phyloP scores from a whole-genome alignment of 2,888 invertebrate genomes.

The Anthrax anthrax region DNA sequence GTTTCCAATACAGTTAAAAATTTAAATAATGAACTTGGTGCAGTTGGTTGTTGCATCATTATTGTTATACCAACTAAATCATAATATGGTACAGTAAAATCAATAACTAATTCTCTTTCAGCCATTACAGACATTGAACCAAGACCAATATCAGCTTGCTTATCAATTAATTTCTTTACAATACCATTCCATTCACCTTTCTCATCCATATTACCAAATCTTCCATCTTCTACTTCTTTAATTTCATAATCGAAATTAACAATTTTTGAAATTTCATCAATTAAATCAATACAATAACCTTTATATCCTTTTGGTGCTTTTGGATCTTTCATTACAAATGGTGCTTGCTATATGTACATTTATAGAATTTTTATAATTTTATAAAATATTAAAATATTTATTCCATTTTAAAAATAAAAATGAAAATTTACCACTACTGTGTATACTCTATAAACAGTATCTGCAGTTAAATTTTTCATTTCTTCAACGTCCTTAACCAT shows the following conservation, averaged over 20 bases:
- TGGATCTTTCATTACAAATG: conserved; percentile 62
- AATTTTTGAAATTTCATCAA: conserved; percentile 70
- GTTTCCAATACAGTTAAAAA: conserved; percentile 92
- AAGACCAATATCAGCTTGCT: conserved; percentile 84
- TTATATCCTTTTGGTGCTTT: conserved; percentile 49
- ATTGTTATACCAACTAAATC: conserved; percentile 96
- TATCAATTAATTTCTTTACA: conserved; percentile 65
- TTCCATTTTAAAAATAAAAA: not conserved
- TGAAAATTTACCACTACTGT: conserved; percentile 64
- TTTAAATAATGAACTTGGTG: conserved; percentile 86
- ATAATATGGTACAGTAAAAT: conserved; percentile 96
- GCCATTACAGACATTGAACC: conserved; percentile 95
- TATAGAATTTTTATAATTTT: not conserved
- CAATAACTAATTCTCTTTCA: conserved; percentile 89
- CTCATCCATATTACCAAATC: conserved; percentile 81
- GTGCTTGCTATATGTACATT: conserved; percentile 48
- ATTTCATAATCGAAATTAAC: conserved; percentile 87
- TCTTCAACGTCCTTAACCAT: conserved; percentile 47
- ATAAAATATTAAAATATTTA: not conserved
- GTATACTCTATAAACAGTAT: conserved; percentile 72
- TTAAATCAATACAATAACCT: conserved; percentile 91
- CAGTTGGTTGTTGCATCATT: conserved; percentile 79
- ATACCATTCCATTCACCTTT: conserved; percentile 76
- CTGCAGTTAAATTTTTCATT: conserved; percentile 62
- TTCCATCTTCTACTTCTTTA: conserved; percentile 60